These are phyloP conservation scores for Otolemur crassicaudatus DNA, from an alignment of 2,797 vertebrate species.

Conservation along the genomic window DNA sequence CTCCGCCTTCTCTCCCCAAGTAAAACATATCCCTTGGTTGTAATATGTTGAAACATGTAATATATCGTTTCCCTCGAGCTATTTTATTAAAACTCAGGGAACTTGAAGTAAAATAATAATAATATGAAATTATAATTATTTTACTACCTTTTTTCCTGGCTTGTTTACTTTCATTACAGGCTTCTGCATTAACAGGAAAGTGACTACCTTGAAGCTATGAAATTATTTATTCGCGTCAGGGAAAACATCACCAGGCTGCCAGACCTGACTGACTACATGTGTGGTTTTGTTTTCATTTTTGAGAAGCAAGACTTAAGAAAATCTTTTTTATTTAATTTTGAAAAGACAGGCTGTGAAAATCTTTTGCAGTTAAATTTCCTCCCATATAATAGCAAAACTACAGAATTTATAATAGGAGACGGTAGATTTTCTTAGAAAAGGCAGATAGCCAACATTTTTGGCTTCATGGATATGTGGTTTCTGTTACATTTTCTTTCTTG, in stretches of 20 bases:
- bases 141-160: not conserved
- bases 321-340: slow-evolving; percentile 25
- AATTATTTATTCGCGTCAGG: slow-evolving; percentile 15
- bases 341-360: slow-evolving; percentile 21
- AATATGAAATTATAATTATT: slow-evolving; percentile 33
- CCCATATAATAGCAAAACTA: not conserved
- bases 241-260: not conserved
- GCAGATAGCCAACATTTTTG: not conserved
- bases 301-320: not conserved
- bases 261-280: not conserved
- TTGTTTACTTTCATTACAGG: slow-evolving; percentile 47
- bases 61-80: not conserved
- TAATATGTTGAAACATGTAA: slow-evolving; percentile 1
- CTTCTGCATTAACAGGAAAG: slow-evolving; percentile 20
- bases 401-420: not conserved
- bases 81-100: slow-evolving; percentile 54
- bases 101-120: slow-evolving; percentile 48
- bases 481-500: not conserved
- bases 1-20: not conserved
- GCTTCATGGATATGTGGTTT: not conserved
- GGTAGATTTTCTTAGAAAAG: not conserved
- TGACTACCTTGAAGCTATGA: slow-evolving; percentile 28
- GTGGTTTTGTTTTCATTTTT: slow-evolving; percentile 52
- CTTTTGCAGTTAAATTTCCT: slow-evolving; percentile 43
- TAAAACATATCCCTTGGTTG: not conserved